Evolutionary conservation across 2,888 invertebrate species (phyloP), one percentile per base, ranked within the genome.

Genomic region (Liopterus haemorrhoidalis): DNA sequence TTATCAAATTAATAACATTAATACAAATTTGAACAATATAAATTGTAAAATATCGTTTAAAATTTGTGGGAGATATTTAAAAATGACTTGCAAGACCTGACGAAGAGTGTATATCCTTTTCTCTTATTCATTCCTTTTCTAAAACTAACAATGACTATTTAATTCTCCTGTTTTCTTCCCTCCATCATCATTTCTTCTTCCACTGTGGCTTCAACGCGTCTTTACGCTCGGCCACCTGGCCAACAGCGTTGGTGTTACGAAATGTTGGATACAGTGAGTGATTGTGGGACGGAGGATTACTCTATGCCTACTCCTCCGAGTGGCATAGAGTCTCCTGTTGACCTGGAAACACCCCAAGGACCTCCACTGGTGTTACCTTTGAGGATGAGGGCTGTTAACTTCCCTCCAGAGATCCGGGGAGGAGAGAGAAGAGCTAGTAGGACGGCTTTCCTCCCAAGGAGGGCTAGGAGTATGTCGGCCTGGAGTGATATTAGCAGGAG

Each of bases 401-500:
- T 82, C 59, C 81, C 74, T 5, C 77, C 76, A 20, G 71, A 70
- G 51, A n/a, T n/a, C n/a, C n/a, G n/a, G 66, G 76, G 63, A 68
- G 71, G 66, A 72, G 74, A 64, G 36, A 55, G 66, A 18, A 67
- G 74, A 8, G 67, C 70, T 28, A 68, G 68, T 51, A 61, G 65
- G 36, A 58, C 63, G 6, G 60, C 72, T 14, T 65, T 72, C 42
- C 70, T 75, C 5, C 63, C 69, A 32, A 69, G 74, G 53, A 68
- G 76, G 14, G 12, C 79, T 2, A 73, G 81, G 24, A 87, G 87
- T 53, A 85, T 88, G 85, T 88, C 87, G 61, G 87, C 85, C 25
- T 88, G 88, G 88, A 88, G 88, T 60, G 88, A 88, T 62, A 80
- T 88, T 63, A 87, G 87, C 59, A 76, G 87, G 44, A 86, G 85